Evolutionary conservation across 2,113 vertebrate species (phyloP).

Genomic region (Symphodus melops): DNA sequence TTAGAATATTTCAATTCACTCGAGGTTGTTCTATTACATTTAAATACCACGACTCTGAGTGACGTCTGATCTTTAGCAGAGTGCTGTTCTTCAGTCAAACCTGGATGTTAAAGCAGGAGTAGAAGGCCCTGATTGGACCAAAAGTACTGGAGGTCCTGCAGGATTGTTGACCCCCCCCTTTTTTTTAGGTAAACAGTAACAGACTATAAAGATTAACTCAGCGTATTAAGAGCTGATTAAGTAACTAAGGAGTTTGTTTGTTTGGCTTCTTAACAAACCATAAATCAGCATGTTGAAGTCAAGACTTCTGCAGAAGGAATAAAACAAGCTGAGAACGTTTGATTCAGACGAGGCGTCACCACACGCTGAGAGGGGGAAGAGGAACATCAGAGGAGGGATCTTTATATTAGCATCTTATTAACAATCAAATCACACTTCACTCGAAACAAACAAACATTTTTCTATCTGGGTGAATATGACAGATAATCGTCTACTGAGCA

Average conservation of each 20-base stretch:
- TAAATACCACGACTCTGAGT: not conserved
- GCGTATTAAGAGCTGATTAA: not conserved
- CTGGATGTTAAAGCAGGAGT: too few relatives aligned
- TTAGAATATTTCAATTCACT: slow-evolving; percentile 20
- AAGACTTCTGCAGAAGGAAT: not conserved
- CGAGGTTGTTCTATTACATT: slow-evolving; percentile 21
- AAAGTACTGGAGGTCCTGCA: not conserved
- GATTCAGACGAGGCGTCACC: slow-evolving; percentile 14
- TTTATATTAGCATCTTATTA: slow-evolving; percentile 37
- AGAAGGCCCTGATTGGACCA: too few relatives aligned
- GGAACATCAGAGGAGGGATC: not conserved
- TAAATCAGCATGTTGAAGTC: not conserved
- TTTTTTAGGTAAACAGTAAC: not conserved
- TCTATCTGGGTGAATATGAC: slow-evolving; percentile 12
- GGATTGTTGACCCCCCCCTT: not conserved
- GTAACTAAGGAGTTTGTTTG: not conserved
- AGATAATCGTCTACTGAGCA: slow-evolving; percentile 29
- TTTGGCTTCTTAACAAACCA: not conserved
- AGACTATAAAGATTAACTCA: too few relatives aligned
- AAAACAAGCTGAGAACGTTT: not conserved
- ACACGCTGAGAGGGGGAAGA: slow-evolving; percentile 29
- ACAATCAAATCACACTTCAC: slow-evolving; percentile 47
- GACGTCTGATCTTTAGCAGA: too few relatives aligned
- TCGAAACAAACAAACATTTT: not conserved
- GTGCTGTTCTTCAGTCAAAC: too few relatives aligned